Conservation (phyloP, 2,797 vertebrate species). For the Zalophus californianus region DNA sequence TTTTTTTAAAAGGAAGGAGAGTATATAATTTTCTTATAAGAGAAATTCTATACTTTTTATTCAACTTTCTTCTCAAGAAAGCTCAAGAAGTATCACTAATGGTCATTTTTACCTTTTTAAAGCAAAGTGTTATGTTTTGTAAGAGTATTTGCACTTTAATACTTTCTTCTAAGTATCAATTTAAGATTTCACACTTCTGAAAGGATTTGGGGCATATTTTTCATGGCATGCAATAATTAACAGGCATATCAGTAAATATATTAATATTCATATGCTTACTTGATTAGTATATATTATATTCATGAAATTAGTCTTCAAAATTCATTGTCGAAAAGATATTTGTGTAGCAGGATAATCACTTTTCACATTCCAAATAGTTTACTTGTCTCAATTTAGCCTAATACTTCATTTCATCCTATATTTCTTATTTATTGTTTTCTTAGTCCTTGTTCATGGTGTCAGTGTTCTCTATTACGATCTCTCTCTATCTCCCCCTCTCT, state of each 20-base stretch:
- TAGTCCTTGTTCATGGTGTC: not conserved
- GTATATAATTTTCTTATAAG: not conserved
- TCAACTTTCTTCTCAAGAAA: not conserved
- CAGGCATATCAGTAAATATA: not conserved
- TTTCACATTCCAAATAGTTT: not conserved
- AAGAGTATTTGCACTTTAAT: not conserved
- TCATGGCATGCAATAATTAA: not conserved
- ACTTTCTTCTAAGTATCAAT: not conserved
- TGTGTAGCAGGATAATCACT: not conserved
- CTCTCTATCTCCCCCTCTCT: not conserved
- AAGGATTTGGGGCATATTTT: not conserved
- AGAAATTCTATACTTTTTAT: constrained; percentile 6
- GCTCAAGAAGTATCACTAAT: not conserved
- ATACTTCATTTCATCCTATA: not conserved
- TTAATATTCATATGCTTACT: not conserved
- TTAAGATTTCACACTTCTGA: constrained; percentile 27
- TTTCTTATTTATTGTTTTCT: constrained; percentile 32
- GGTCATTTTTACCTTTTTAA: constrained; percentile 22
- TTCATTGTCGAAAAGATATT: not conserved
- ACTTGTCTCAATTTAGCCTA: not conserved
- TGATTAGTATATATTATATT: not conserved
- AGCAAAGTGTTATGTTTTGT: not conserved
- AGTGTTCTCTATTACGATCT: not conserved
- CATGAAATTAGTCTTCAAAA: not conserved
- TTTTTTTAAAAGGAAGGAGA: not conserved